phyloP scores from a whole-genome alignment of 1,140 invertebrate genomes.

The Holcopasites calliopsidis region DNA sequence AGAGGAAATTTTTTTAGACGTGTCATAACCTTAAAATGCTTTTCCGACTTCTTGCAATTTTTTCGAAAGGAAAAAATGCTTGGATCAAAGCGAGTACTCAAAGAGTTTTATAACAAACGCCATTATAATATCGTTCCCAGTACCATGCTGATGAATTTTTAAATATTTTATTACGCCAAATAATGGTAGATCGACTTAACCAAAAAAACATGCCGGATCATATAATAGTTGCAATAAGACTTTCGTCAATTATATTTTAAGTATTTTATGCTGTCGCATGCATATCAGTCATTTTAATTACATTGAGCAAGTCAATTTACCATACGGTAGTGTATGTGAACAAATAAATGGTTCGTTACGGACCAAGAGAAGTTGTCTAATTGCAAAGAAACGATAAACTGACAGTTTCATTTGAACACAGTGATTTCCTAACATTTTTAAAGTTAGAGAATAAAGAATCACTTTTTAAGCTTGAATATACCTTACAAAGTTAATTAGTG shows the following conservation, averaged over 20 bases:
- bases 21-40: conserved; percentile 38
- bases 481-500: conserved; percentile 21
- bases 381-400: neutral
- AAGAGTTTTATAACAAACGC: neutral
- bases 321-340: neutral
- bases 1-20: conserved; percentile 2
- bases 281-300: neutral
- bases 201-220: conserved; percentile 25
- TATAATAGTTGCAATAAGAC: neutral
- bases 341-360: neutral
- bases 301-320: neutral
- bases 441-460: neutral
- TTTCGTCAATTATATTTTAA: neutral
- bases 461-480: neutral
- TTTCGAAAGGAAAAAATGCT: neutral
- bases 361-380: neutral
- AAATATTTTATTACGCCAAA: conserved; percentile 32
- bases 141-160: neutral
- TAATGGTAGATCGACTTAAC: conserved; percentile 50
- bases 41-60: neutral
- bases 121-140: neutral
- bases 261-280: neutral
- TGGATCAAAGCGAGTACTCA: neutral
- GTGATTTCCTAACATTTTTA: neutral
- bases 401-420: neutral